phyloP scores from a whole-genome alignment of 2,888 invertebrate species.

The Rhagophthalmus giganteus region DNA sequence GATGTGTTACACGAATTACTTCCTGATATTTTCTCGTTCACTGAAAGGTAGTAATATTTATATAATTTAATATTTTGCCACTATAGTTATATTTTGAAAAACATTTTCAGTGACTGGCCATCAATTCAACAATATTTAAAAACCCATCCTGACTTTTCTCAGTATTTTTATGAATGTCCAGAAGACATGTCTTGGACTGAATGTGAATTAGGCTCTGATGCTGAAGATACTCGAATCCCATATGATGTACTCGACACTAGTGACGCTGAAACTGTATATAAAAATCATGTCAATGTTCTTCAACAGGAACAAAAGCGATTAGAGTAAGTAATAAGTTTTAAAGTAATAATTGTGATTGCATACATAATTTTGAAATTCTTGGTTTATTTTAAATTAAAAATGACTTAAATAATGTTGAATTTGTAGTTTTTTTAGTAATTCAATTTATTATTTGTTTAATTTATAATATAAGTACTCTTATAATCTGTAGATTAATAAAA shows the following conservation, averaged over 20 bases:
- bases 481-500: no score
- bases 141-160: constrained; percentile 89
- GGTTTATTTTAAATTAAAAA: no score
- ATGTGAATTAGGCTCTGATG: constrained; percentile 66
- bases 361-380: no score
- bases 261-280: constrained; percentile 90
- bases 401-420: no score
- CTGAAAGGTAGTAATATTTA: constrained; percentile 59
- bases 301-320: constrained; percentile 90
- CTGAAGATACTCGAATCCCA: constrained; percentile 79
- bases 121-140: constrained; percentile 83
- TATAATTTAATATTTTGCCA: constrained; percentile 4
- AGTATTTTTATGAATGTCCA: constrained; percentile 86
- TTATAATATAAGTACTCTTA: no score
- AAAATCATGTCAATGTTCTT: constrained; percentile 86
- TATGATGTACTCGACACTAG: constrained; percentile 88
- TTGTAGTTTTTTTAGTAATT: no score
- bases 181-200: constrained; percentile 79
- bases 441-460: no score
- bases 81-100: constrained; percentile 32
- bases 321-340: constrained; percentile 68
- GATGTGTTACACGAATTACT: constrained; percentile 76
- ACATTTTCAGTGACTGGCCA: constrained; percentile 78
- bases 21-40: constrained; percentile 72
- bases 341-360: no score